Percentiles rank a stretch among this genome's conserved stretches.
Evolutionary conservation across 1,140 invertebrate genomes (phyloP).

Genomic region (Drosophila sp.): DNA sequence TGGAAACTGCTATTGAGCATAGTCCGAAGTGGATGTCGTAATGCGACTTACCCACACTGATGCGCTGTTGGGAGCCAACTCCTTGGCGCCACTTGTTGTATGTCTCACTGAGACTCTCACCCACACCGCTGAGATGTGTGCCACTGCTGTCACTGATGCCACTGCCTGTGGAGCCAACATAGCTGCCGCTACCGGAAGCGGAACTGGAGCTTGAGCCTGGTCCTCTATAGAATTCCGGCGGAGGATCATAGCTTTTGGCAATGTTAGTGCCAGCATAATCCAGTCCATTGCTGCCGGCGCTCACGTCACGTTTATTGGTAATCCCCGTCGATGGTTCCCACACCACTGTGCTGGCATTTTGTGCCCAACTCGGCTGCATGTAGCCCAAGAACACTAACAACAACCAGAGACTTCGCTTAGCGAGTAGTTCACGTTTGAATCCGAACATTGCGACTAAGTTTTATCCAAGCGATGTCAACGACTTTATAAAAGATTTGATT

Average conservation of each 20-base stretch:
- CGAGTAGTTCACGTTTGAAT: conserved; percentile 54
- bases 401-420: conserved; percentile 30
- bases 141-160: conserved; percentile 2
- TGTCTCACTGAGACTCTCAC: conserved; percentile 59
- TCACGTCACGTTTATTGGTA: conserved; percentile 40
- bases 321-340: conserved; percentile 28
- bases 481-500: conserved; percentile 74
- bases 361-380: conserved; percentile 10
- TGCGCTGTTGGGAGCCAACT: conserved; percentile 52
- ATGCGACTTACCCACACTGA: conserved; percentile 72
- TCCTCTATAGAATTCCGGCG: conserved; percentile 72
- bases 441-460: conserved; percentile 67
- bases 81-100: conserved; percentile 69
- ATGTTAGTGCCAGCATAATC: conserved; percentile 52
- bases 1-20: not conserved
- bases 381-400: conserved; percentile 12
- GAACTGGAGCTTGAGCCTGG: conserved; percentile 47
- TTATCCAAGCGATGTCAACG: conserved; percentile 43
- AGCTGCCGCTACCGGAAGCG: conserved; percentile 19
- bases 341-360: conserved; percentile 42
- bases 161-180: conserved; percentile 26
- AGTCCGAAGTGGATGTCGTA: not conserved
- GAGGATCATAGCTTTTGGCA: conserved; percentile 71
- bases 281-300: conserved; percentile 26
- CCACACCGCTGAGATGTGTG: conserved; percentile 53